These are phyloP conservation scores for Sebastes taczanowskii DNA, from an alignment of 2,797 vertebrate genomes.

Conservation along the genomic window DNA sequence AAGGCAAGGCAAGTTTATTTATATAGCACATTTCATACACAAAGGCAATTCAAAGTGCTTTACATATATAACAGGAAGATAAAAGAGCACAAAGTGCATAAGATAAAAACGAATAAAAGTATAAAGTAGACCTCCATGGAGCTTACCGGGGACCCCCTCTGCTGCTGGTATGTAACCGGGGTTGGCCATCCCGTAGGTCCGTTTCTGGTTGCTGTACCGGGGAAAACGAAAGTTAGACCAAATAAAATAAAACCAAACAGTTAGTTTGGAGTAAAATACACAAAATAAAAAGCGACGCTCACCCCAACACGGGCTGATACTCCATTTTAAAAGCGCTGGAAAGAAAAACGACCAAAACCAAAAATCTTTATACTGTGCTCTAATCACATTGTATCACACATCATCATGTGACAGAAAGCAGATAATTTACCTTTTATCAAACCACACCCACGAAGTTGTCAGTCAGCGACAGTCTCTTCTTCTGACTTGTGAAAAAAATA, in stretches of 20 bases:
- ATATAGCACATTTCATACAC: no score
- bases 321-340: slow-evolving; percentile 35
- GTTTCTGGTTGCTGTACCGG: slow-evolving; percentile 50
- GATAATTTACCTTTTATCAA: slow-evolving; percentile 30
- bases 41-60: no score
- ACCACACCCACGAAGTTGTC: not conserved
- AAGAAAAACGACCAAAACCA: not conserved
- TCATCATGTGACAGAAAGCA: slow-evolving; percentile 50
- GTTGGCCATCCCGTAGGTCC: slow-evolving; percentile 59
- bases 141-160: slow-evolving; percentile 53
- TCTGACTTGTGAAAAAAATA: not conserved
- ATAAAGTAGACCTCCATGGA: not conserved
- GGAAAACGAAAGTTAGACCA: slow-evolving; percentile 41
- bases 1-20: no score
- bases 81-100: no score
- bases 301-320: slow-evolving; percentile 31
- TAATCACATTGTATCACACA: not conserved
- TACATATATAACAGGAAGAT: no score
- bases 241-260: fast-evolving
- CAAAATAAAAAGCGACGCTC: not conserved
- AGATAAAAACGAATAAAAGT: no score
- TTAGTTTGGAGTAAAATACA: not conserved
- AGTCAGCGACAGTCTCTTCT: not conserved
- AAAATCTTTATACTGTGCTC: not conserved
- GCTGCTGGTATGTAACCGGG: slow-evolving; percentile 54